Percentiles rank a stretch among this genome's conserved stretches.
Conservation (phyloP, 2,797 vertebrate genomes). For the Lithobates pipiens region DNA sequence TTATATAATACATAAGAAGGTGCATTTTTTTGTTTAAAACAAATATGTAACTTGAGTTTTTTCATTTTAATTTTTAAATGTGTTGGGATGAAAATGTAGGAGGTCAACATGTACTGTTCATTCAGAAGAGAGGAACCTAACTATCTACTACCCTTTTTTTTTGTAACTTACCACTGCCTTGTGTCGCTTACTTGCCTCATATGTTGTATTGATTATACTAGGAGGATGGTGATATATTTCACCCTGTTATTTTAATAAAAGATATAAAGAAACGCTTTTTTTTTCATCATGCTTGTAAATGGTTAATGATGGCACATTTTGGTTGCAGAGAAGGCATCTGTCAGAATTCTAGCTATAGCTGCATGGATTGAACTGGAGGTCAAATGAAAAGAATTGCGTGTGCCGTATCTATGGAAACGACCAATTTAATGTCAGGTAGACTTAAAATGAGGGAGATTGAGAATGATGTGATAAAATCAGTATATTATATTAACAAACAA, state of each 20-base stretch:
- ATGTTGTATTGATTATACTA: no score
- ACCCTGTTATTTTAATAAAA: neutral
- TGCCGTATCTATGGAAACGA: slow-evolving; percentile 79
- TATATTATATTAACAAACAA: slow-evolving; percentile 81
- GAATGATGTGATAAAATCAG: slow-evolving; percentile 78
- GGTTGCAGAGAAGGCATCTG: slow-evolving; percentile 77
- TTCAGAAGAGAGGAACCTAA: no score
- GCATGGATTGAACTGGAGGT: slow-evolving; percentile 81
- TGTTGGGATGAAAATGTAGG: no score
- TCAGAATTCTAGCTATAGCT: slow-evolving; percentile 80
- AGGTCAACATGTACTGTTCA: no score
- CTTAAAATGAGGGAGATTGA: slow-evolving; percentile 71
- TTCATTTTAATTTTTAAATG: no score
- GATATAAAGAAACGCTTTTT: neutral
- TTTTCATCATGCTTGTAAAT: slow-evolving; percentile 10
- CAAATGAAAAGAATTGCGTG: slow-evolving; percentile 80
- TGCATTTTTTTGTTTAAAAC: no score
- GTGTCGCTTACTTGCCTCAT: no score
- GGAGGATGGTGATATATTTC: neutral
- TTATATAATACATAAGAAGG: no score
- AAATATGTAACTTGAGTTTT: no score
- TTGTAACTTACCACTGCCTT: no score
- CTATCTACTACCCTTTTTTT: no score
- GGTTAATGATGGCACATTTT: slow-evolving; percentile 60
- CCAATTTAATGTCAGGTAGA: slow-evolving; percentile 77